Evolutionary conservation across 35 echinoderm and acorn worm genomes (phyloP), one percentile per base, ranked within the genome.

Genomic region (Lytechinus pictus): DNA sequence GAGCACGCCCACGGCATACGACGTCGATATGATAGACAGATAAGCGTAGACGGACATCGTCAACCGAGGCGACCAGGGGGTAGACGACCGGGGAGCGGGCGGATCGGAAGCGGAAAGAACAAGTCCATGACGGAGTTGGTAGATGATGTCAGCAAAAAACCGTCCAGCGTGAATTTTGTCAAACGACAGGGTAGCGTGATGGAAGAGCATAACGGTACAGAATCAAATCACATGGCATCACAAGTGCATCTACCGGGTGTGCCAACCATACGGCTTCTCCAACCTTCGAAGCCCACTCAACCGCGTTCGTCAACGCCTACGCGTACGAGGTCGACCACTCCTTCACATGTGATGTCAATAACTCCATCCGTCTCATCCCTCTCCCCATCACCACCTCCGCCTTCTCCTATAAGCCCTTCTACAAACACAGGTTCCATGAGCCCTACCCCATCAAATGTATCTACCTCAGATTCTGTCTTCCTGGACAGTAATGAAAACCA

Each of bases 51-150:
- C 8, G 86, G 87, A 19, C 56, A 66, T 10, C 55, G 58, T 44
- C 87, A 96, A 27, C 87, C 55, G 27, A 57, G 91, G 13, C 95
- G 95, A 92, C 94, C 12, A 86, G 94, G 12, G 55, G 11, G 61
- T 24, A 12, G 61, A 71, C 61, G 61, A 71, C 53, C 86, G 16
- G 95, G 95, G 28, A 53, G 86, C 8, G 86, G 87, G 53, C 28
- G 53, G 86, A 27, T 24, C 9, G 28, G 54, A 55, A 53, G 79
- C 19, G 21, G 52, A 9, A 95, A 95, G 33, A 24, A 55, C 7
- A 96, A 96, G 53, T 66, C 54, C 8, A 96, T 96, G 87, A 92
- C 87, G 3, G 88, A 89, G 57, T 53, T 96, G n/a, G 88, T 96
- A 0, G n/a, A 96, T 14, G 95, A 96, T 24, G 91, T 27, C 57